Base-by-base conservation (phyloP, 2,888 invertebrate genomes). In the Aspidiotus destructor region DNA sequence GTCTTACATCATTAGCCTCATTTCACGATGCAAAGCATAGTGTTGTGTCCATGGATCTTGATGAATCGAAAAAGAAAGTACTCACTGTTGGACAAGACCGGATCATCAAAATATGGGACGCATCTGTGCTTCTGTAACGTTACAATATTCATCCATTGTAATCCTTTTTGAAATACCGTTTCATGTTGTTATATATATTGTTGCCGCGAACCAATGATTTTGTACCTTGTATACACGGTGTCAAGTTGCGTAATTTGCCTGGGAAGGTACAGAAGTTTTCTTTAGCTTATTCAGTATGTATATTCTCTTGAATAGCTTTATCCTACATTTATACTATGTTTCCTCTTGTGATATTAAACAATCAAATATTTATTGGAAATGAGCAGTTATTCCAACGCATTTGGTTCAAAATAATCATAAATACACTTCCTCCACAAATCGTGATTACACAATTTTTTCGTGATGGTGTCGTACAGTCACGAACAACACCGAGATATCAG, bases 11-110 rank as follows among this genome's bases (percentile, higher is more conserved):
- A 0, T 80, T 97, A 76, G 97, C 98, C 41, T 89, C 92, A 69
- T 94, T 94, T 80, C 93, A 96, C 78, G 97, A 98, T 79, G 88
- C 91, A 74, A 94, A 94, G 78, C 96, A 98, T 77, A 88, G 88
- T 69, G 87, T 97, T 71, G 84, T 88, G 10, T 86, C 86, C 55
- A 89, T 97, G 85, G 87, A 89, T 79, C 81, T 96, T 72, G 95
- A 97, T 80, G 92, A 92, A 77, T 85, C 89, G 63, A 85, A 89
- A 58, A 90, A 89, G 75, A 85, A 88, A 75, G 83, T 98, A 76
- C 83, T 95, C 71, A 94, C 97, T 5, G 91, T 95, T 55, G 98
- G 98, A 40, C 91, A 92, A 77, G 98, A 99, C 80, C 85, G 93
- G 74, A 83, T 96, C 74, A 92, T 99, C 76, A 97, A 98, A 81